Evolutionary conservation across 2,888 invertebrate genomes (phyloP).

Genomic region (Drosophila cracens): DNA sequence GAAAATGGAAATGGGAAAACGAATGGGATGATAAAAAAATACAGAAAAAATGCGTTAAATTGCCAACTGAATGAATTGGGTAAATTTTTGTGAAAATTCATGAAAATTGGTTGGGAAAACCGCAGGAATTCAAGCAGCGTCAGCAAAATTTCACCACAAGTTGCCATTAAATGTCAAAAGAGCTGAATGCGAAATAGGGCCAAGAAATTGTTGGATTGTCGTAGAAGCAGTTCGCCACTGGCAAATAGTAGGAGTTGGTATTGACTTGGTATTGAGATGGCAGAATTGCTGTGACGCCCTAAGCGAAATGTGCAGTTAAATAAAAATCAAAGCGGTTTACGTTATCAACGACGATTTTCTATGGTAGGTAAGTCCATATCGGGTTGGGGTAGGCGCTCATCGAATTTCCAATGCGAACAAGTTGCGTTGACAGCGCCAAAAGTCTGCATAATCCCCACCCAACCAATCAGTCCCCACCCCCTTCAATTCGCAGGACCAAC

Average conservation of each 20-base stretch:
- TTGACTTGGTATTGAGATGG: not conserved
- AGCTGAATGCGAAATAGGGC: conserved; percentile 50
- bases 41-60: conserved; percentile 27
- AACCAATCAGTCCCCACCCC: conserved; percentile 5
- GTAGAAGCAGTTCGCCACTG: conserved; percentile 4
- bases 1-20: conserved; percentile 54
- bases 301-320: conserved; percentile 78
- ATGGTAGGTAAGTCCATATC: not conserved
- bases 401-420: conserved; percentile 54
- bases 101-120: conserved; percentile 50
- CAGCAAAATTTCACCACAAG: conserved; percentile 63
- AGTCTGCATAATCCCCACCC: conserved; percentile 59
- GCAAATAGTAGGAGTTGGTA: not conserved
- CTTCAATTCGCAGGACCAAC: conserved; percentile 5
- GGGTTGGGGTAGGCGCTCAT: conserved; percentile 16
- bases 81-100: conserved; percentile 41
- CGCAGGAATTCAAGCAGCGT: conserved; percentile 52
- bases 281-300: conserved; percentile 38
- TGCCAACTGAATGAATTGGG: conserved; percentile 70
- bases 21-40: conserved; percentile 20
- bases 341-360: conserved; percentile 69
- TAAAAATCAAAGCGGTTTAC: conserved; percentile 80
- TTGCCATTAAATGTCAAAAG: conserved; percentile 76
- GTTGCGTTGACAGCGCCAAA: conserved; percentile 71
- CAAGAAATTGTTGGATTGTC: conserved; percentile 49